Conservation (phyloP, 2,797 vertebrate species). For the Micropoecilia bifurca region DNA sequence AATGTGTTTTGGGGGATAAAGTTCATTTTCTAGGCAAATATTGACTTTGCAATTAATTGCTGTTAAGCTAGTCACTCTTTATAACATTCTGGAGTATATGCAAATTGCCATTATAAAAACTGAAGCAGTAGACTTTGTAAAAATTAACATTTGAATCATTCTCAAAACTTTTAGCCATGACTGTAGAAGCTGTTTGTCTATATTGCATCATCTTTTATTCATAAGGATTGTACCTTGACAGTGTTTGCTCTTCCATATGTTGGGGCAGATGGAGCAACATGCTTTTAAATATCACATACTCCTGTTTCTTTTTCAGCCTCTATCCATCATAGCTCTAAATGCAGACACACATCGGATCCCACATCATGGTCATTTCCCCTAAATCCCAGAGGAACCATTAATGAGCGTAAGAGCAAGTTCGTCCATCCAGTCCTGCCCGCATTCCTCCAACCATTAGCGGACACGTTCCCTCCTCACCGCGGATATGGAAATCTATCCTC, state of each 20-base stretch:
- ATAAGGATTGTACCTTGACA: not conserved
- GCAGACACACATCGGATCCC: slow-evolving; percentile 35
- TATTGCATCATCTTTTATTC: too few relatives aligned
- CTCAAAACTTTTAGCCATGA: too few relatives aligned
- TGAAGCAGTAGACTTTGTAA: too few relatives aligned
- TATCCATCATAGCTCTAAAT: slow-evolving; percentile 15
- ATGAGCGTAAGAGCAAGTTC: slow-evolving; percentile 53
- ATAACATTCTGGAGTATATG: too few relatives aligned
- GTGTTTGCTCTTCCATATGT: slow-evolving; percentile 20
- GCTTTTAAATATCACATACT: slow-evolving; percentile 18
- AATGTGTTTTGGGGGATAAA: too few relatives aligned
- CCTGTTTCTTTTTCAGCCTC: slow-evolving; percentile 7
- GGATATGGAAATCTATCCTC: slow-evolving; percentile 68
- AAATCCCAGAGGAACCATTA: slow-evolving; percentile 60
- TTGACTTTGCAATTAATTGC: too few relatives aligned
- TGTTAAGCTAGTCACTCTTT: too few relatives aligned
- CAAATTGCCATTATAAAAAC: too few relatives aligned
- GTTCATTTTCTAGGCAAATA: too few relatives aligned
- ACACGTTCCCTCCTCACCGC: slow-evolving; percentile 49
- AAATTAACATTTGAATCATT: too few relatives aligned
- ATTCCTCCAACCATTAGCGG: slow-evolving; percentile 61
- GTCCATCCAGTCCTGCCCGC: slow-evolving; percentile 61
- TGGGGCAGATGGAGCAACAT: slow-evolving; percentile 61
- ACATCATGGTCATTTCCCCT: slow-evolving; percentile 44
- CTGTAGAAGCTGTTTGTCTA: too few relatives aligned